These are phyloP conservation scores for Bursaphelenchus mucronatus DNA, from an alignment of 1,140 invertebrate species.

Conservation along the genomic window DNA sequence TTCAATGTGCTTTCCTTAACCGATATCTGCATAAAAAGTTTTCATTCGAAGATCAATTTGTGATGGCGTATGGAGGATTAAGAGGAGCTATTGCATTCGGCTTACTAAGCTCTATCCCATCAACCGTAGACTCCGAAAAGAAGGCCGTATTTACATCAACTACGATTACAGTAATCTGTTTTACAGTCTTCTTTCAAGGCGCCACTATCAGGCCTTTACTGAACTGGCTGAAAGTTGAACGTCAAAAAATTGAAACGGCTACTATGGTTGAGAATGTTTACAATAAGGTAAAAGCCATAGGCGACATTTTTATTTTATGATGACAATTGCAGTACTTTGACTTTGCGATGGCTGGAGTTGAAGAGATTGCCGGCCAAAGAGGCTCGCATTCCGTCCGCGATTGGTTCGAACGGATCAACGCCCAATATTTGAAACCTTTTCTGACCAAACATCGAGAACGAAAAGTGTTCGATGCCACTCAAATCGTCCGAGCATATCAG, in stretches of 20 bases:
- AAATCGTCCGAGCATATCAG: constrained; percentile 34
- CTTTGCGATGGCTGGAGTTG: constrained; percentile 48
- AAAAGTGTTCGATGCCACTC: constrained; percentile 30
- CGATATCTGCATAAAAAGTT: constrained; percentile 60
- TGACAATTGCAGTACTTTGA: constrained; percentile 39
- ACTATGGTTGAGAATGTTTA: constrained; percentile 40
- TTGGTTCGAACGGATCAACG: constrained; percentile 55
- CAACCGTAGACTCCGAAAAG: constrained; percentile 39
- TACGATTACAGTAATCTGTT: constrained; percentile 65
- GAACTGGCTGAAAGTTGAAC: constrained; percentile 63
- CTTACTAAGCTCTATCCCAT: constrained; percentile 62
- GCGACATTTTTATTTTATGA: neutral
- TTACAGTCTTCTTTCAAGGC: constrained; percentile 65
- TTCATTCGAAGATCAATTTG: constrained; percentile 63
- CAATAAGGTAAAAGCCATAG: neutral
- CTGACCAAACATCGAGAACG: constrained; percentile 45
- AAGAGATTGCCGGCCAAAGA: constrained; percentile 42
- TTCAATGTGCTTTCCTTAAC: constrained; percentile 56
- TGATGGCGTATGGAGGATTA: constrained; percentile 43
- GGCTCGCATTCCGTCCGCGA: constrained; percentile 41
- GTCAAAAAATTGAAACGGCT: constrained; percentile 38
- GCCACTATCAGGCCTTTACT: constrained; percentile 65
- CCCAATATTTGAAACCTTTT: constrained; percentile 52
- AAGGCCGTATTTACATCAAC: constrained; percentile 65
- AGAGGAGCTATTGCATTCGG: constrained; percentile 48